Evolutionary conservation across 2,113 vertebrate species (phyloP), one percentile per base, ranked within the genome.

Genomic region (Eubucco bourcierii): DNA sequence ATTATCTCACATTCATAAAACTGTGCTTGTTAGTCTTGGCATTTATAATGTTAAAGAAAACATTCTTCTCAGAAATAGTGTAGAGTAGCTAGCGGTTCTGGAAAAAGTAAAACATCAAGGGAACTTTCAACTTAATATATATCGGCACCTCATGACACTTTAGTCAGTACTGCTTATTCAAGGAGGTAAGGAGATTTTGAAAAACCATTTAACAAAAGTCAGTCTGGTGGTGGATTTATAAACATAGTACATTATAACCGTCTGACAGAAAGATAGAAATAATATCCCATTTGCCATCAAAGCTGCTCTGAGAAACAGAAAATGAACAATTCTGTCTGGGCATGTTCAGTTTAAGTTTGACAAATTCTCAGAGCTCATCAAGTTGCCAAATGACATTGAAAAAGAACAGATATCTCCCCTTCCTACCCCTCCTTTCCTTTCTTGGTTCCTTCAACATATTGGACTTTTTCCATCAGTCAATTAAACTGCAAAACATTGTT

Each of bases 51-150:
- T 67, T 80, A 90, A 90, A 90, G 87, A 89, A 96, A 94, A 96
- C 73, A 93, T 12, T 9, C 4, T 89, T 76, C 63, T 95, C 70
- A 81, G 71, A 90, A 96, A 76, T 80, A 79, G 28, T 88, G 41
- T 34, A 55, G 59, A 80, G 56, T 73, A 95, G 74, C 46, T 76
- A 72, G 59, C 73, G 24, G 55, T 71, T 94, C 91, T 91, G 88
- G 90, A 95, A 95, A 94, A 95, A 88, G 46, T 87, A 94, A 95
- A 94, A 78, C 46, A 87, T 79, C 80, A 94, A 88, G 83, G 87
- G 88, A 97, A 95, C 59, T 76, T 95, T 93, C 67, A 95, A 66
- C 80, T 82, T 96, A 95, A 94, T 94, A 74, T 84, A 84, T 95
- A 95, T 93, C 95, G 95, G 55, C 86, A 93, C 74, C 50, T 94